Evolutionary conservation across 2,113 vertebrate species (phyloP), one percentile per base, ranked within the genome.

Genomic region (Callipepla squamata): DNA sequence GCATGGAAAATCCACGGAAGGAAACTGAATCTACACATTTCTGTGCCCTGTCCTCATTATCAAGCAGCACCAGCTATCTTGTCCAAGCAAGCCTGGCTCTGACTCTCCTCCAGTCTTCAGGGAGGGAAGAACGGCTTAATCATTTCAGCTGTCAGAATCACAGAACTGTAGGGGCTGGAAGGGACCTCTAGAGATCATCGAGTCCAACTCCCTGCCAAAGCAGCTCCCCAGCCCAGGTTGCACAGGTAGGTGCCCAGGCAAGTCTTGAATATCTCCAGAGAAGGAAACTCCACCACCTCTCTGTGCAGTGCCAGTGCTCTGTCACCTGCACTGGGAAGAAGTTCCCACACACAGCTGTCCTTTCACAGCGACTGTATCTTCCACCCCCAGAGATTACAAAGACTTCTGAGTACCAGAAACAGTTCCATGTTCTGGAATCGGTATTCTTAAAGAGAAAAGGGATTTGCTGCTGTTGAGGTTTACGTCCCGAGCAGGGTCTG

Each of bases 21-120:
- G 48, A 58, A 69, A 68, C 13, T 25, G 25, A 36, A 74, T 11
- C 42, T 44, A 34, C 13, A 70, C 26, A 16, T 80, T 67, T 70
- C 65, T 55, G 40, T 82, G 75, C 48, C 19, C 32, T 87, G 19
- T 82, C 69, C 48, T 48, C 19, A 8, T 50, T 59, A 75, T 26
- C 57, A 40, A 78, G 75, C n/a, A 85, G 53, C 47, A 80, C 7
- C 50, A 83, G 63, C 48, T 68, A 13, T 3, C 38, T 22, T 47
- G 25, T 51, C n/a, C 40, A 9, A 0, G 13, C 0, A 1, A 75
- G 55, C 20, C 73, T 48, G 51, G 55, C 19, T 53, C 7, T 3
- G 12, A 12, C n/a, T 55, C 8, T 76, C 22, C 28, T 62, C 15
- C 62, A 32, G 82, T 12, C 48, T 45, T 47, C 30, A 38, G 34